Base-by-base conservation (phyloP, 2,113 vertebrate genomes). In the Coptodon rendalli region DNA sequence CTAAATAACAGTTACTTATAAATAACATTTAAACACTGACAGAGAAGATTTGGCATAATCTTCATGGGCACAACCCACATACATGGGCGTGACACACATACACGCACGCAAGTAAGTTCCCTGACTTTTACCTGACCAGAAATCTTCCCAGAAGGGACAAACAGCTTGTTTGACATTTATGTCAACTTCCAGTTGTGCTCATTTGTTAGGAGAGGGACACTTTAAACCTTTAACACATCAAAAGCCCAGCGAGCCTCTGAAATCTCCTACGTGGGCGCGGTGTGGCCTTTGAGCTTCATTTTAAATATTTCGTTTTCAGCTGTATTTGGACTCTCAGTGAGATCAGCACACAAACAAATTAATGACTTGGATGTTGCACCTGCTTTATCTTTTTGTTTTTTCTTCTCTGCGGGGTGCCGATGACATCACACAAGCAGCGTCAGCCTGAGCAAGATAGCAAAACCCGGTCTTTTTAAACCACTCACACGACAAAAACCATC, bases 401-500 rank as follows among this genome's bases (percentile, higher is more conserved):
- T 45, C 68, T 73, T 73, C 38, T 16, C 68, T 73, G 66, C 13
- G 2, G 13, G 22, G 13, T 27, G 38, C 38, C 13, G 13, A 40
- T 91, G 85, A 90, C 83, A 82, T 93, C 78, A 84, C 9, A 68
- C 19, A 38, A 8, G 34, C 63, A 68, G 61, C 34, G 34, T 38
- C 93, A 96, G 95, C 97, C 96, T 80, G 96, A 95, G 93, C 56
- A 87, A 96, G 34, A 97, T 54, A 96, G 95, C 81, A 94, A 94
- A 92, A 96, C 97, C 45, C 94, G 68, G 94, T 93, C 94, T 97
- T 87, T 93, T 89, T 6, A 16, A 22, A 38, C 24, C 5, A 5
- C 52, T 27, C 7, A 13, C n/a, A 27, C 0, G 4, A 43, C 2
- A 43, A 54, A 29, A 40, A n/a, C 56, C 22, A n/a, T 9, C 13